phyloP scores from a whole-genome alignment of 2,888 invertebrate species.

The Sphaerophoria rueppellii region DNA sequence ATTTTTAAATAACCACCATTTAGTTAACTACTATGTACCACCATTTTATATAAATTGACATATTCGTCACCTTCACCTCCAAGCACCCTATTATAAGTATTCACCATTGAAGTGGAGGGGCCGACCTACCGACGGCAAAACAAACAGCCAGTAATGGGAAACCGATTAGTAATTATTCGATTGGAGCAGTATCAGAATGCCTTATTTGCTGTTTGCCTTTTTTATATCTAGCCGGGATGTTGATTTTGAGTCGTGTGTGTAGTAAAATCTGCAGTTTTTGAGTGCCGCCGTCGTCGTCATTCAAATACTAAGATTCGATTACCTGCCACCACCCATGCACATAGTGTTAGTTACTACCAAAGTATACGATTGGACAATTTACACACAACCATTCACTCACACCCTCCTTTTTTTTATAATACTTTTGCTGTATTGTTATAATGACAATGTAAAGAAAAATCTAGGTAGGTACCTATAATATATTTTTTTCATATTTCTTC shows the following conservation, averaged over 20 bases:
- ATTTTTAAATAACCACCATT: constrained; percentile 3
- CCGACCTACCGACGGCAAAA: constrained; percentile 58
- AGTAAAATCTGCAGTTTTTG: constrained; percentile 61
- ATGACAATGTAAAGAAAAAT: constrained; percentile 60
- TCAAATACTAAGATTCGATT: constrained; percentile 70
- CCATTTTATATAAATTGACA: constrained; percentile 3
- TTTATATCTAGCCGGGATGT: constrained; percentile 4
- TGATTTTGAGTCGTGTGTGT: constrained; percentile 55
- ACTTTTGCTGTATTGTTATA: constrained; percentile 69
- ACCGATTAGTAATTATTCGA: constrained; percentile 73
- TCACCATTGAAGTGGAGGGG: constrained; percentile 63
- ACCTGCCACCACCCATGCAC: constrained; percentile 74
- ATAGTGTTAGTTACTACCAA: constrained; percentile 73
- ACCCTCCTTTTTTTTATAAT: constrained; percentile 73
- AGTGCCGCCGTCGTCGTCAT: constrained; percentile 65
- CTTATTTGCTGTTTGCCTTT: neutral
- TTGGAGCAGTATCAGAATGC: constrained; percentile 71
- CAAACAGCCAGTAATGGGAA: constrained; percentile 69
- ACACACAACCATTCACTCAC: constrained; percentile 69
- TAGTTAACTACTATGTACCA: neutral
- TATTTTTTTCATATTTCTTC: constrained; percentile 49
- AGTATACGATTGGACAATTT: constrained; percentile 68
- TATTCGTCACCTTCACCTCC: neutral
- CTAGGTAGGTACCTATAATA: constrained; percentile 42
- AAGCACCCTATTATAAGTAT: neutral